These are phyloP conservation scores for Amyelois transitella DNA, from an alignment of 1,140 invertebrate species.

Conservation along the genomic window DNA sequence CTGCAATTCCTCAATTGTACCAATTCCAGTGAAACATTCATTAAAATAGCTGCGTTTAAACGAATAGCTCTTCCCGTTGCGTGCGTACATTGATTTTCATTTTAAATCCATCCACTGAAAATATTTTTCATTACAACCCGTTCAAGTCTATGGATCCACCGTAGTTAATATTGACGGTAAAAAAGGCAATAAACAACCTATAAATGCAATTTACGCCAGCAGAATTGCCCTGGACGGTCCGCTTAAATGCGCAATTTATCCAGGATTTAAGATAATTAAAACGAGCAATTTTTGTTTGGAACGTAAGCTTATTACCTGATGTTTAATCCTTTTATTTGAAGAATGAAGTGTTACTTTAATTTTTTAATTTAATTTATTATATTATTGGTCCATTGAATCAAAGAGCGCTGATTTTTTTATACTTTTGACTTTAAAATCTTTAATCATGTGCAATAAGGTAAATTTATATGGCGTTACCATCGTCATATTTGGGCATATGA, in stretches of 20 bases:
- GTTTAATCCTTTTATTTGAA: slow-evolving; percentile 13
- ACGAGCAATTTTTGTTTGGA: slow-evolving; percentile 28
- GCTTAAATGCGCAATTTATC: slow-evolving; percentile 24
- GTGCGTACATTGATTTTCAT: background rate
- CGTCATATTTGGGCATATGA: too few relatives aligned
- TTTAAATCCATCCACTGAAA: background rate
- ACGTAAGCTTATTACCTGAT: slow-evolving; percentile 34
- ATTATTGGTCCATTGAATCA: slow-evolving; percentile 13
- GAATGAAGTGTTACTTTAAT: too few relatives aligned
- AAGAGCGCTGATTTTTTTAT: too few relatives aligned
- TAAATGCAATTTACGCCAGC: slow-evolving; percentile 18
- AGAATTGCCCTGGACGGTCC: slow-evolving; percentile 9
- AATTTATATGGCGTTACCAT: too few relatives aligned
- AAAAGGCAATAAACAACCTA: slow-evolving; percentile 12
- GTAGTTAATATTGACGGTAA: slow-evolving; percentile 1
- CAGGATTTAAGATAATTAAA: slow-evolving; percentile 35
- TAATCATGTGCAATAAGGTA: slow-evolving; percentile 31
- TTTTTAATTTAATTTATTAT: too few relatives aligned
- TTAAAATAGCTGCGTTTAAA: background rate
- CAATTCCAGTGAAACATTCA: background rate
- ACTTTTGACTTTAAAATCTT: slow-evolving; percentile 29
- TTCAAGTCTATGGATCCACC: background rate
- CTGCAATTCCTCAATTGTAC: background rate
- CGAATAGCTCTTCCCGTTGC: background rate
- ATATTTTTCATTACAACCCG: background rate